Percentiles rank a stretch among this genome's conserved stretches.
These are phyloP conservation scores for Acrocephalus kingi DNA, from an alignment of 2,113 vertebrate genomes.

Conservation along the genomic window DNA sequence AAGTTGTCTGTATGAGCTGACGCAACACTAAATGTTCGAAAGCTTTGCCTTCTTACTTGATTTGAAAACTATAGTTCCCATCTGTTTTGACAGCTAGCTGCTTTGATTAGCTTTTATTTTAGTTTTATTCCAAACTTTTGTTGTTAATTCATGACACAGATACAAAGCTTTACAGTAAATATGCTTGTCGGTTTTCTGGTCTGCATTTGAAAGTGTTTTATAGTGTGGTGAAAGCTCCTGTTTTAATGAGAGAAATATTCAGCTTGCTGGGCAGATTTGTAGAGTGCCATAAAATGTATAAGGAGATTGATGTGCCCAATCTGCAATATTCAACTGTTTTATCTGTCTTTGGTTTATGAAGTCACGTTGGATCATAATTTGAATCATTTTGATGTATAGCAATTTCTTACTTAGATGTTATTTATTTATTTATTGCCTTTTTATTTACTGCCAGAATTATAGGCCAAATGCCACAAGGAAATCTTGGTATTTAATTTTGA, in stretches of 20 bases:
- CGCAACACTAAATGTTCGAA: not conserved
- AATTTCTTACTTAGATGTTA: not conserved
- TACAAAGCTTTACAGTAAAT: conserved; percentile 59
- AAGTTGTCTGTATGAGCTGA: conserved; percentile 29
- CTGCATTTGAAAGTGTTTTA: conserved; percentile 45
- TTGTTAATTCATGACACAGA: conserved; percentile 57
- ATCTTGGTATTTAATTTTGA: not conserved
- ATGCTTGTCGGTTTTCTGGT: not conserved
- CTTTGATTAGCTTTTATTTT: conserved; percentile 56
- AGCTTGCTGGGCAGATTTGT: conserved; percentile 13
- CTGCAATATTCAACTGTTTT: not conserved
- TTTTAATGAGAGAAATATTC: conserved; percentile 36
- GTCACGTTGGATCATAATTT: not conserved
- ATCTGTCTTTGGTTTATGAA: not conserved
- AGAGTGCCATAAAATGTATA: not conserved
- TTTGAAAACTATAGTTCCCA: conserved; percentile 53
- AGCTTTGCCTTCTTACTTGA: conserved; percentile 44
- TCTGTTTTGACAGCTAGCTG: conserved; percentile 62
- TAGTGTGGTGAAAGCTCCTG: conserved; percentile 5
- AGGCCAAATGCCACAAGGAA: not conserved
- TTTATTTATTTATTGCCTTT: not conserved
- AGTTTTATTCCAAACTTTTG: conserved; percentile 48
- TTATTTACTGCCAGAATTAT: not conserved
- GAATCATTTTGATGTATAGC: not conserved
- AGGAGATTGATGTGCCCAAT: conserved; percentile 4